A percentile compares a stretch with the other conserved stretches of the same genome.
These are phyloP conservation scores for Pollenia amentaria DNA, from an alignment of 2,888 invertebrate genomes.

Conservation along the genomic window DNA sequence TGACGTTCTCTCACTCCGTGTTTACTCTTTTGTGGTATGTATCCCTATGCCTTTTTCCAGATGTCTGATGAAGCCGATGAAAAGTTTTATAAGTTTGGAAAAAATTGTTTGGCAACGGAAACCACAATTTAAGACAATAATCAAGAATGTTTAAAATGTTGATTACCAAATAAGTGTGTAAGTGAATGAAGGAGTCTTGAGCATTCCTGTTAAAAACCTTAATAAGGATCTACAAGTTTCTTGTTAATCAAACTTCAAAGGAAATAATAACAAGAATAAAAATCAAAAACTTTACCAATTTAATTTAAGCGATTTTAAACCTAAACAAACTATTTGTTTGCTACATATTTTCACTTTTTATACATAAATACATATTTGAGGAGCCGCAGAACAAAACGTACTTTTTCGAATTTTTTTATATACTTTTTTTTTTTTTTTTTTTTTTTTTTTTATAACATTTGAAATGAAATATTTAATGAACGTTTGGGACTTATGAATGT, in stretches of 20 bases:
- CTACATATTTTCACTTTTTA: neutral
- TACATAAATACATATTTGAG: neutral
- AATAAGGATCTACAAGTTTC: slow-evolving; percentile 18
- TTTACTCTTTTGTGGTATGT: slow-evolving; percentile 49
- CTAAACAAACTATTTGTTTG: slow-evolving; percentile 29
- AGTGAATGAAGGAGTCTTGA: neutral
- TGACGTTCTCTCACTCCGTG: slow-evolving; percentile 64
- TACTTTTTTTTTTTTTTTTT: too few relatives aligned
- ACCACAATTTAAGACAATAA: slow-evolving; percentile 72
- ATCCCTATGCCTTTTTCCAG: slow-evolving; percentile 33
- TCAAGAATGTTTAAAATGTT: slow-evolving; percentile 67
- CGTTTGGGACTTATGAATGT: too few relatives aligned
- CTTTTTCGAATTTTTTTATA: too few relatives aligned
- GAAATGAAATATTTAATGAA: too few relatives aligned
- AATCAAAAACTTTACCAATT: slow-evolving; percentile 53
- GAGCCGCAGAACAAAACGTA: too few relatives aligned
- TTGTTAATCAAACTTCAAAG: slow-evolving; percentile 65
- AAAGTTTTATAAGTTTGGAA: slow-evolving; percentile 51
- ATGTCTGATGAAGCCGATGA: slow-evolving; percentile 63
- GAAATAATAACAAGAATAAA: slow-evolving; percentile 6
- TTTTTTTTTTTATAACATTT: too few relatives aligned
- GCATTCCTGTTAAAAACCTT: neutral
- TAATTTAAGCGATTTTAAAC: slow-evolving; percentile 28
- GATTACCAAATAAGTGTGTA: slow-evolving; percentile 39
- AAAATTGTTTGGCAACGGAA: slow-evolving; percentile 66